Evolutionary conservation across 2,113 vertebrate species (phyloP).

Genomic region (Passerina amoena): DNA sequence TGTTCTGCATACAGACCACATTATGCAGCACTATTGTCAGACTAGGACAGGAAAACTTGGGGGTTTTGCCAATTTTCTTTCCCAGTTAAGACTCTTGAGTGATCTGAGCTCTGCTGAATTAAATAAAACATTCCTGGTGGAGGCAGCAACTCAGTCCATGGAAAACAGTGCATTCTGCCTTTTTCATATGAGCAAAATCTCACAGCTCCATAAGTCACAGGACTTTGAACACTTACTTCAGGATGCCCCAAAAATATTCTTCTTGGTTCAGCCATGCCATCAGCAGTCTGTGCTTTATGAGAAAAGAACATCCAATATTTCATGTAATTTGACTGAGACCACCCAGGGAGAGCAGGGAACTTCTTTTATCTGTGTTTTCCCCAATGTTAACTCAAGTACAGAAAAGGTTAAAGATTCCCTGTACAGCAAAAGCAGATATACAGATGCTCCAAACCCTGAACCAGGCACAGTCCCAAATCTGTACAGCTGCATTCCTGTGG

Average conservation of each 20-base stretch:
- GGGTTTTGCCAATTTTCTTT: not conserved
- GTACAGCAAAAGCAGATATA: not conserved
- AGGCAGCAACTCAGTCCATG: not conserved
- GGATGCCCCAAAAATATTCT: not conserved
- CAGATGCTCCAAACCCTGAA: not conserved
- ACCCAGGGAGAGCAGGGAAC: not conserved
- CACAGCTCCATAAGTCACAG: not conserved
- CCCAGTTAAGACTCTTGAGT: not conserved
- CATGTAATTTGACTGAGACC: not conserved
- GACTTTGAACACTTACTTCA: not conserved
- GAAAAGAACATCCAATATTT: not conserved
- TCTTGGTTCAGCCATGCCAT: not conserved
- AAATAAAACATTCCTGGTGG: not conserved
- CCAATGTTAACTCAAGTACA: not conserved
- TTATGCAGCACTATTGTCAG: not conserved
- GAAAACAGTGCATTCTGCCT: not conserved
- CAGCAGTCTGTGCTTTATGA: not conserved
- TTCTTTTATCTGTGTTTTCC: not conserved
- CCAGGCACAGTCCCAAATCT: not conserved
- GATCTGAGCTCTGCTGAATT: not conserved
- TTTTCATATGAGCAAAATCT: not conserved
- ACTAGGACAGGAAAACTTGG: not conserved
- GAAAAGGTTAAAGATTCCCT: not conserved
- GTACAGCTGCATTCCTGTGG: not conserved
- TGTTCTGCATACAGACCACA: not conserved